These are phyloP conservation scores for Podarcis muralis DNA, from an alignment of 2,113 vertebrate species.

Conservation along the genomic window DNA sequence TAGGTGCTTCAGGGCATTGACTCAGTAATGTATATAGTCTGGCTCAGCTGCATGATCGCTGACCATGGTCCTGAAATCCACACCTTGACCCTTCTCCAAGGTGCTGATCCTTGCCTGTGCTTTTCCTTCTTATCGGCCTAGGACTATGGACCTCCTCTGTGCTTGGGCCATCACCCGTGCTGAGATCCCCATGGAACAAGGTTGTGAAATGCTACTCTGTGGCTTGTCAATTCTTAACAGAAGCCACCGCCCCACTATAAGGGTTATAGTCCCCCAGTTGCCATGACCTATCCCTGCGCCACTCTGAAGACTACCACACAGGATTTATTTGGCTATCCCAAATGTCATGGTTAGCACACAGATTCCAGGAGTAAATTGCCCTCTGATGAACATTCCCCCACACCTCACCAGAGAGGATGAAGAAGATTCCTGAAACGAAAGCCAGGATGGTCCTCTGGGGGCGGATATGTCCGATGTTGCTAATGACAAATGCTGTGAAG, in stretches of 20 bases:
- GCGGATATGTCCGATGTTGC: constrained; percentile 90
- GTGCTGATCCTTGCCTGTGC: too few species aligned
- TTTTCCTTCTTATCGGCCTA: too few species aligned
- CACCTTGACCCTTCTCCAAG: too few species aligned
- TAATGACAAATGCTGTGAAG: constrained; percentile 91
- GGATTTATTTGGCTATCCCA: background rate
- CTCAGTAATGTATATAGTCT: too few species aligned
- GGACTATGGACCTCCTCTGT: too few species aligned
- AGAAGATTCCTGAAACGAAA: constrained; percentile 92
- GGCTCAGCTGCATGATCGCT: too few species aligned
- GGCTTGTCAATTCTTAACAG: background rate
- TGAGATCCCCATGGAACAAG: too few species aligned
- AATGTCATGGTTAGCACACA: background rate
- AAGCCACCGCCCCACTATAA: background rate
- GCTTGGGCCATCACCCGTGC: too few species aligned
- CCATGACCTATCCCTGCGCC: background rate
- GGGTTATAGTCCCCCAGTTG: background rate
- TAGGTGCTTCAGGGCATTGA: too few species aligned
- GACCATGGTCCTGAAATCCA: too few species aligned
- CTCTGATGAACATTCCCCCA: background rate
- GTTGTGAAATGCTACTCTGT: too few species aligned
- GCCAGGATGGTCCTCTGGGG: constrained; percentile 90
- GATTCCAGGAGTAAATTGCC: background rate
- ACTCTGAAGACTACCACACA: too few species aligned
- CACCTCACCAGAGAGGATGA: constrained; percentile 87